Evolutionary conservation across 2,797 vertebrate genomes (phyloP).

Genomic region (Ataeniobius toweri): DNA sequence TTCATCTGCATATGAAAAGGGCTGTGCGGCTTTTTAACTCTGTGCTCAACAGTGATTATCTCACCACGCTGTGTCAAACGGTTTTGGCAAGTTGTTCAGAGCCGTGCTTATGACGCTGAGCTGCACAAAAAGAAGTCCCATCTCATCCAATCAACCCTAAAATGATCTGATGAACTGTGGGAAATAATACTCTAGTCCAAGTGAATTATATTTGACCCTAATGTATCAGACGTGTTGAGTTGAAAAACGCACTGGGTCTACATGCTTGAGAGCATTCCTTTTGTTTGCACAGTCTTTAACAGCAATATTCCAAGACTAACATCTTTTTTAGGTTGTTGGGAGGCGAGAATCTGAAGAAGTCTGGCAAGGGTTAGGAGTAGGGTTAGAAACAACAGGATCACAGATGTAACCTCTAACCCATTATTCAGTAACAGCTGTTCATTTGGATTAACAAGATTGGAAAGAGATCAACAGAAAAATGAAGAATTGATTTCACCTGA

Average conservation of each 20-base stretch:
- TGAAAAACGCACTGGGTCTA: slow-evolving; percentile 1
- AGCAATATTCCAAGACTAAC: slow-evolving; percentile 45
- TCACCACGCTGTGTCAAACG: slow-evolving; percentile 35
- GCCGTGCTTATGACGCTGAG: slow-evolving; percentile 9
- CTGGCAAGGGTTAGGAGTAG: slow-evolving; percentile 51
- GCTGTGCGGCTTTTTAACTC: slow-evolving; percentile 34
- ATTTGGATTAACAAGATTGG: slow-evolving; percentile 34
- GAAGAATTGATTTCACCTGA: background rate
- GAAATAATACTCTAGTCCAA: background rate
- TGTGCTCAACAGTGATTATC: slow-evolving; percentile 47
- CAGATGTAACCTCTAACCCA: slow-evolving; percentile 56
- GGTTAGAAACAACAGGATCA: slow-evolving; percentile 52
- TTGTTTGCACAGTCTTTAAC: slow-evolving; percentile 61
- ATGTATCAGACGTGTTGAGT: slow-evolving; percentile 8
- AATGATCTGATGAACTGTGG: background rate
- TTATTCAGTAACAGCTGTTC: slow-evolving; percentile 57
- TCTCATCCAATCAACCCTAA: background rate
- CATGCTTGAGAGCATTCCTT: slow-evolving; percentile 31
- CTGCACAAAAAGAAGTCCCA: background rate
- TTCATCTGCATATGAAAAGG: slow-evolving; percentile 63
- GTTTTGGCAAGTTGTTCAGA: slow-evolving; percentile 36
- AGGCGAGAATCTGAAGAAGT: slow-evolving; percentile 49
- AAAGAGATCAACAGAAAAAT: slow-evolving; percentile 27
- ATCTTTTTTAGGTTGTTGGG: slow-evolving; percentile 34
- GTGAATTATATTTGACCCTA: background rate